Evolutionary conservation across 2,888 invertebrate species (phyloP).

Genomic region (Pyrrhia umbra): DNA sequence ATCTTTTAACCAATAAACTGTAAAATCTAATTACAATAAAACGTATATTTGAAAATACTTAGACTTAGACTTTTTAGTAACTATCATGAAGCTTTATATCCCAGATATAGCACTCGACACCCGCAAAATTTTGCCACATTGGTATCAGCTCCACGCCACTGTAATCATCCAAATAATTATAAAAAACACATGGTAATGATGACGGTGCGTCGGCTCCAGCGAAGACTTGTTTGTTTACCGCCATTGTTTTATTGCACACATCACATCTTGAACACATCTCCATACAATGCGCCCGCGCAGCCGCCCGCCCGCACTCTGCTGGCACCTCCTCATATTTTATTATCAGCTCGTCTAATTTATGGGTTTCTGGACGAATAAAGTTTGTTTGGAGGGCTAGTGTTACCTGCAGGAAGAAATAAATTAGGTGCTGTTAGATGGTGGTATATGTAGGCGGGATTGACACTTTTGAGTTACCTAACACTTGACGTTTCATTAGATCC

Average conservation of each 20-base stretch:
- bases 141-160: constrained; percentile 31
- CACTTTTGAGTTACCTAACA: too few species aligned
- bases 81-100: too few species aligned
- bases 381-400: constrained; percentile 25
- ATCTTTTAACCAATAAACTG: too few species aligned
- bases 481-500: too few species aligned
- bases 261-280: constrained; percentile 59
- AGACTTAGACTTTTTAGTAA: too few species aligned
- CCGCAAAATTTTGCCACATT: too few species aligned
- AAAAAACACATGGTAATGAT: constrained; percentile 62
- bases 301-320: constrained; percentile 49
- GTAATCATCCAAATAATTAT: constrained; percentile 22
- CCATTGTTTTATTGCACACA: constrained; percentile 74
- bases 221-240: constrained; percentile 77
- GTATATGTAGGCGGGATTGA: too few species aligned
- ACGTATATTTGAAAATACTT: too few species aligned
- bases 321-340: constrained; percentile 58
- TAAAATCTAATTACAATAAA: too few species aligned
- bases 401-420: constrained; percentile 46
- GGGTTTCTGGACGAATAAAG: constrained; percentile 38
- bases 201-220: constrained; percentile 66
- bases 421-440: background rate
- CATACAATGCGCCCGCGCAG: constrained; percentile 65
- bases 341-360: constrained; percentile 50
- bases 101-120: too few species aligned